Conservation (phyloP, 2,888 invertebrate genomes). For the Eristalinus sepulchralis region DNA sequence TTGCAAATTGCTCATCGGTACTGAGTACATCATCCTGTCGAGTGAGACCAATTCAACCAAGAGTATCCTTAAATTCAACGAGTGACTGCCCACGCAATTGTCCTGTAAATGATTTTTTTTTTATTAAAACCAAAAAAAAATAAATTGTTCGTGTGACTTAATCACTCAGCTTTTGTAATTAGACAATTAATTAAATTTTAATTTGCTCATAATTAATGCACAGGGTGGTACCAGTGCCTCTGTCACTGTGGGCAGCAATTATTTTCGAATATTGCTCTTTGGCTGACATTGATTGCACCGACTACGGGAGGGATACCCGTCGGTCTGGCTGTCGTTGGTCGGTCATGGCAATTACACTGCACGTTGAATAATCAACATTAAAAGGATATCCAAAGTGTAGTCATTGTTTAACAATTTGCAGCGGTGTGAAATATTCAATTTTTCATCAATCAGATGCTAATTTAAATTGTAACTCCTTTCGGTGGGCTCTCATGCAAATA, state of each 20-base stretch:
- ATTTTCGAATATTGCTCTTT: background rate
- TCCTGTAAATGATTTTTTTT: background rate
- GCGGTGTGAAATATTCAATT: background rate
- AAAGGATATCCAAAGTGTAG: background rate
- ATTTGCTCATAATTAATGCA: background rate
- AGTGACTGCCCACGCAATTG: background rate
- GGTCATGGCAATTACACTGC: background rate
- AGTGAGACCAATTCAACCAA: background rate
- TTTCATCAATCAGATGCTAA: conserved; percentile 1
- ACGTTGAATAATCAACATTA: background rate
- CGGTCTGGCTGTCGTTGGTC: background rate
- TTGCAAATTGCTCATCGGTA: background rate
- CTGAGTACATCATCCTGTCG: background rate
- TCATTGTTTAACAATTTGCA: background rate
- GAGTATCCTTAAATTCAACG: background rate
- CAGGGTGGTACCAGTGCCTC: background rate
- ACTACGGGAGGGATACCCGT: background rate
- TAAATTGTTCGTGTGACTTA: background rate
- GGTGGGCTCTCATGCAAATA: background rate
- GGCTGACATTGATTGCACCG: background rate
- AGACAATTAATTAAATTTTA: background rate
- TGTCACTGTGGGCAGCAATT: background rate
- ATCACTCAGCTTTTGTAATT: background rate
- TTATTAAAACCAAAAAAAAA: background rate
- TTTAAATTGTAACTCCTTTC: background rate